phyloP scores from a whole-genome alignment of 1,140 invertebrate species.

The Wasmannia auropunctata region DNA sequence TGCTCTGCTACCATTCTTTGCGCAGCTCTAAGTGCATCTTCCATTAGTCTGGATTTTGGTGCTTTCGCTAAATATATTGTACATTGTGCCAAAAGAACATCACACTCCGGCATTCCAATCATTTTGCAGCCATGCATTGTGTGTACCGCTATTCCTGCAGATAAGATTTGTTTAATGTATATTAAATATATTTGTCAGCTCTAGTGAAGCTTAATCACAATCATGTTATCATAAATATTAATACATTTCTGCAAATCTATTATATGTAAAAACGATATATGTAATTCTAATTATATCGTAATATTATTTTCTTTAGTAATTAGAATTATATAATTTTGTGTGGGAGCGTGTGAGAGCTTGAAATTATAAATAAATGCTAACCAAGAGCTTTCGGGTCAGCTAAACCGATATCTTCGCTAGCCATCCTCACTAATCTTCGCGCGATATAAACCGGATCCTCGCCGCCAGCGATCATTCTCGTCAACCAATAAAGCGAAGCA shows the following conservation, averaged over 20 bases:
- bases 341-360: neutral
- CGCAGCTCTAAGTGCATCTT: conserved; percentile 88
- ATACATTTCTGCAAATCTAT: neutral
- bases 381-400: conserved; percentile 87
- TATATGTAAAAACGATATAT: neutral
- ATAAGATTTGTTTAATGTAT: neutral
- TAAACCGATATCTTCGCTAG: conserved; percentile 90
- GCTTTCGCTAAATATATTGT: conserved; percentile 91
- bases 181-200: neutral
- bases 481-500: conserved; percentile 93
- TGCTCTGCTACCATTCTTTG: conserved; percentile 86
- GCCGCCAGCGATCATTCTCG: conserved; percentile 92
- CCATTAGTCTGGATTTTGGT: conserved; percentile 90
- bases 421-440: conserved; percentile 90
- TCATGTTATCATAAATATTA: neutral
- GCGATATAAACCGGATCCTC: conserved; percentile 94
- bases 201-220: neutral
- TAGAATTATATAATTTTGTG: neutral
- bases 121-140: conserved; percentile 92
- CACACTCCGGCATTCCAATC: conserved; percentile 93
- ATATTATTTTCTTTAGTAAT: too few relatives aligned
- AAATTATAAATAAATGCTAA: conserved; percentile 29
- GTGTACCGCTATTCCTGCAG: conserved; percentile 87
- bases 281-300: neutral
- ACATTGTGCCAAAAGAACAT: conserved; percentile 91